Conservation (phyloP, 2,797 vertebrate genomes). For the Cephalopachus bancanus region DNA sequence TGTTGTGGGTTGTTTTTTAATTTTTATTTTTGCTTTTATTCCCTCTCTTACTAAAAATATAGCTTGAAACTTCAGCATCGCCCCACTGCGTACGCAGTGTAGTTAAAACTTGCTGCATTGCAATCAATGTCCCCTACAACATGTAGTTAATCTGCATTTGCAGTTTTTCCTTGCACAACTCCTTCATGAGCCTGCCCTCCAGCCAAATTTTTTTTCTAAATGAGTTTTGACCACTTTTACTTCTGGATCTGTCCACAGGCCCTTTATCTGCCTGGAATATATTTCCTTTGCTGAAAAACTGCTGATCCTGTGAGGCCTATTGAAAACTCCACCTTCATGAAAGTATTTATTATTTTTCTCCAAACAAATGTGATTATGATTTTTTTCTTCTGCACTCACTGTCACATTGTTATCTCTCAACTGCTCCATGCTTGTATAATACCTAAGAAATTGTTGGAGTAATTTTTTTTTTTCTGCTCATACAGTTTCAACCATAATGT, state of each 20-base stretch:
- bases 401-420: not conserved
- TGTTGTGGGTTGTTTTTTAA: not conserved
- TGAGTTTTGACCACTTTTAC: not conserved
- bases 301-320: not conserved
- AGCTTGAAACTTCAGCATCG: not conserved
- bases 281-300: not conserved
- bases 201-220: not conserved
- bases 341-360: not conserved
- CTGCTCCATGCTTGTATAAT: not conserved
- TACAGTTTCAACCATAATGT: conserved; percentile 72
- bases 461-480: conserved; percentile 75
- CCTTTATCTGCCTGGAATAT: not conserved
- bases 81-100: not conserved
- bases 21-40: not conserved
- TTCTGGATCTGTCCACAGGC: not conserved
- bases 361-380: not conserved
- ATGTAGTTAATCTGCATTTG: not conserved
- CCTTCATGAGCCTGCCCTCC: not conserved
- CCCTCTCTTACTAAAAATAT: not conserved
- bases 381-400: not conserved
- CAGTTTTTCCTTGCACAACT: not conserved
- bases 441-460: not conserved
- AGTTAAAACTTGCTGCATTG: not conserved
- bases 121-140: not conserved
- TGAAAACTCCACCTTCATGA: not conserved